These are phyloP conservation scores for rabbit (Oryctolagus cuniculus) DNA, from an alignment of 2,113 vertebrate species.

Conservation along the genomic window mOryCun1.1 NC_091432.1:113247001-113247500, in stretches of 20 bases:
- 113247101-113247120: not conserved
- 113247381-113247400: not conserved
- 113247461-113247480: not conserved
- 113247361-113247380: not conserved
- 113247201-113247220: not conserved
- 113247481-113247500: not conserved
- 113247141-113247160: accelerated
- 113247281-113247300: too few relatives aligned
- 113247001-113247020: too few relatives aligned
- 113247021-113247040: too few relatives aligned
- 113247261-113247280: too few relatives aligned
- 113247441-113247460: not conserved
- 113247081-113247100: not conserved
- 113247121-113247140: not conserved
- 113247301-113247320: not conserved
- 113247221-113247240: accelerated
- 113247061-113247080: not conserved
- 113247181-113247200: not conserved
- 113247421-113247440: not conserved
- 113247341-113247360: not conserved
- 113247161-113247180: not conserved
- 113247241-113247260: not conserved
- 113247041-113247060: accelerated
- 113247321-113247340: not conserved
- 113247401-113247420: not conserved